Percentiles rank a stretch among this genome's conserved stretches.
phyloP scores from a whole-genome alignment of 2,113 vertebrate species.

The Myxocyprinus asiaticus region DNA sequence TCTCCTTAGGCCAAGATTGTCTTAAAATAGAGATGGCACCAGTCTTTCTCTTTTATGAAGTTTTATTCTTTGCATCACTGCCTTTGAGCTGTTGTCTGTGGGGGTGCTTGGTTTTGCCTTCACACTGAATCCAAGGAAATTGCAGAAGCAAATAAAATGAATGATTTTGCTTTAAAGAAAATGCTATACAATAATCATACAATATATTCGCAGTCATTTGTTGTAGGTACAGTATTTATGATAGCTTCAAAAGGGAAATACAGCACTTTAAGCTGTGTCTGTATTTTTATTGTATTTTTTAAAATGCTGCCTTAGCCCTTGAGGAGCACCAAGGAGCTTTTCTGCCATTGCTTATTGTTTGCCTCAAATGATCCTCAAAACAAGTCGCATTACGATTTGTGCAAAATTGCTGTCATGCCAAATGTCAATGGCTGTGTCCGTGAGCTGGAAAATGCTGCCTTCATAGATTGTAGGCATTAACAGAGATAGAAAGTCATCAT shows the following conservation, averaged over 20 bases:
- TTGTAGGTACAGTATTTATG: neutral
- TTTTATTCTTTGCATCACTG: neutral
- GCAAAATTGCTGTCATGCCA: neutral
- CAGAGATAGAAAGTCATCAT: too few relatives aligned
- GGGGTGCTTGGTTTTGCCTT: neutral
- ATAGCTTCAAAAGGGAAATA: neutral
- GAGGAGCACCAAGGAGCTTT: conserved; percentile 21
- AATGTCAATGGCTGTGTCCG: neutral
- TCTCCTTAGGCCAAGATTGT: conserved; percentile 55
- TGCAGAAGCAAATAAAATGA: neutral
- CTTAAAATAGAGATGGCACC: conserved; percentile 2
- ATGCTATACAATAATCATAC: conserved; percentile 27
- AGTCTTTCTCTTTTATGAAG: conserved; percentile 11
- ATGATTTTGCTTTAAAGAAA: conserved; percentile 10
- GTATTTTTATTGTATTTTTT: neutral
- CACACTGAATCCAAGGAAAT: neutral
- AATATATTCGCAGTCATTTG: conserved; percentile 13
- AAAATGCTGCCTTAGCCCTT: neutral
- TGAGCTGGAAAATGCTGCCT: too few relatives aligned
- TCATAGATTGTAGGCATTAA: too few relatives aligned
- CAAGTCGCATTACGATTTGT: neutral
- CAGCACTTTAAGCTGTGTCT: conserved; percentile 11
- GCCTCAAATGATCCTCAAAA: neutral
- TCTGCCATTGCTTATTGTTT: neutral
- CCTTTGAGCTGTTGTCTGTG: neutral